Evolutionary conservation across 2,888 invertebrate genomes (phyloP).

Genomic region (Torymus aiolomorphi): DNA sequence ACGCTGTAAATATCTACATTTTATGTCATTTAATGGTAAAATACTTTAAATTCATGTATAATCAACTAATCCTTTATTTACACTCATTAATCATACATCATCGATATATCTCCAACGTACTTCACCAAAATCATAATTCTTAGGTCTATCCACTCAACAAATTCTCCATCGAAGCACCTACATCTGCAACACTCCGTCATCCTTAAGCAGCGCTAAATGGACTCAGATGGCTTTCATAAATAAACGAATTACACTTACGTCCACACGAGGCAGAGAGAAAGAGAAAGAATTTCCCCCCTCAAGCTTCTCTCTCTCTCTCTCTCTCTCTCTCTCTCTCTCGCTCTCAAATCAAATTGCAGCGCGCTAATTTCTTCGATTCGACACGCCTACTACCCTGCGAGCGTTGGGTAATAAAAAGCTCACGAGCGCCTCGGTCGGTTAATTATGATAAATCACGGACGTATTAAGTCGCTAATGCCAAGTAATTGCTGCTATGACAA

Average conservation of each 20-base stretch:
- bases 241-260: conserved; percentile 42
- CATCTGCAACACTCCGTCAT: conserved; percentile 40
- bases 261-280: too few relatives aligned
- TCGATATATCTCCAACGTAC: too few relatives aligned
- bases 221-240: conserved; percentile 49
- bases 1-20: too few relatives aligned
- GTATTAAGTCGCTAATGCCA: conserved; percentile 34
- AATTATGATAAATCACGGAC: conserved; percentile 52
- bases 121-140: too few relatives aligned
- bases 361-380: conserved; percentile 53
- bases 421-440: conserved; percentile 18
- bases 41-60: too few relatives aligned
- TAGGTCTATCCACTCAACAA: too few relatives aligned
- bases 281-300: too few relatives aligned
- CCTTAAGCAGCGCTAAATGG: conserved; percentile 52
- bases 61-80: too few relatives aligned
- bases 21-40: too few relatives aligned
- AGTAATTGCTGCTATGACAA: conserved; percentile 52
- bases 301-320: too few relatives aligned
- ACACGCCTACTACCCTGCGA: conserved; percentile 21
- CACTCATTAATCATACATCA: too few relatives aligned
- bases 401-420: conserved; percentile 32
- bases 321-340: background rate
- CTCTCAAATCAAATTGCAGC: background rate
- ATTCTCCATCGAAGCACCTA: conserved; percentile 6